Evolutionary conservation across 1,140 invertebrate species (phyloP), one percentile per base, ranked within the genome.

Genomic region (Odontomachus brunneus): DNA sequence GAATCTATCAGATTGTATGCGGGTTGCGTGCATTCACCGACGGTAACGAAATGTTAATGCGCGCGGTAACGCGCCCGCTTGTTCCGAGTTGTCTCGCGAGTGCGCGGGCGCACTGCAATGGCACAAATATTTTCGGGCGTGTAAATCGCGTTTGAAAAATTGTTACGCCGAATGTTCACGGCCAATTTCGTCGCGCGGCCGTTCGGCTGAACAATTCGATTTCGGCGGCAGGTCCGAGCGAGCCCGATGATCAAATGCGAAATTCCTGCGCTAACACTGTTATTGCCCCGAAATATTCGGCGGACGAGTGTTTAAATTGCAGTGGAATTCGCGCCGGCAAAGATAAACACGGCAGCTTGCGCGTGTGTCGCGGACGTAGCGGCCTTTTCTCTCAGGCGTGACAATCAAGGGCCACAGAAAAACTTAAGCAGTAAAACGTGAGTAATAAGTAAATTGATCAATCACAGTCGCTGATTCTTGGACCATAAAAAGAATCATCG

Each of bases 101-200:
- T 5, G 9, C 38, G 9, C 38, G 3, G 4, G 14, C 33, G 22
- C 51, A n/a, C 49, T 48, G 44, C 57, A 69, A 44, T 55, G 22
- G 69, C n/a, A 51, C 19, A 72, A 85, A 86, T 86, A 55, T 65
- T 55, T 59, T 67, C 59, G 15, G n/a, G 24, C 44, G 65, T 59
- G 75, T 80, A 44, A 80, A 80, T 80, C 65, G 51, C 53, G 19
- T 69, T 82, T 49, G 65, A 71, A 86, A 83, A 85, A 85, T 57
- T 44, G 62, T 62, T 62, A 65, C 84, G 71, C 15, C 33, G 29
- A 22, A 53, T 84, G 48, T 86, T 86, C 84, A 83, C 59, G 51
- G 78, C 22, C 55, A 87, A 87, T 87, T 87, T 86, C 49, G 49
- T 14, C 17, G 29, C 51, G 51, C 14, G 72, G 19, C 38, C 51